Evolutionary conservation across 2,888 invertebrate genomes (phyloP).

Genomic region (Enchytraeus crypticus): DNA sequence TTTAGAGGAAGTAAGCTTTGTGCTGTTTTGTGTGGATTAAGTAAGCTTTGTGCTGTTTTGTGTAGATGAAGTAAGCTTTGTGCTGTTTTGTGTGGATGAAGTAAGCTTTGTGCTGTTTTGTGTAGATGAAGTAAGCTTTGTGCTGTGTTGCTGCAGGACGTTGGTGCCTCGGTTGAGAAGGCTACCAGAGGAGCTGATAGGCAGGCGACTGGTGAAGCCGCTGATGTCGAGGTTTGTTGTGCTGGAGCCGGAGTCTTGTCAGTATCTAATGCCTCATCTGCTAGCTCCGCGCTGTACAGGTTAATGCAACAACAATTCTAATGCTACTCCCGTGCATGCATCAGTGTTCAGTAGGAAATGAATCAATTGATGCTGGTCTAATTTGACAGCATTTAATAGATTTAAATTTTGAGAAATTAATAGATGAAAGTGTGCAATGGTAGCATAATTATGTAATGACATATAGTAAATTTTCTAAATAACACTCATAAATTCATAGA

Average conservation of each 20-base stretch:
- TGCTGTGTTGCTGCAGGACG: neutral
- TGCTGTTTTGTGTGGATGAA: too few relatives aligned
- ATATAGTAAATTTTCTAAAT: too few relatives aligned
- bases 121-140: neutral
- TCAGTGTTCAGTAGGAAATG: neutral
- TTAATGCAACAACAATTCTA: conserved; percentile 35
- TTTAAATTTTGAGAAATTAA: too few relatives aligned
- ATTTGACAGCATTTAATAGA: too few relatives aligned
- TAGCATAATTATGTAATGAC: too few relatives aligned
- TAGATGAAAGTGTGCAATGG: too few relatives aligned
- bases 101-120: too few relatives aligned
- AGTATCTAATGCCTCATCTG: conserved; percentile 60
- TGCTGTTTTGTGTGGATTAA: too few relatives aligned
- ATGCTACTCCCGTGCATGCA: neutral
- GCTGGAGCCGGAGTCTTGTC: conserved; percentile 69
- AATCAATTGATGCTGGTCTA: neutral
- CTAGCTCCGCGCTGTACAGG: conserved; percentile 65
- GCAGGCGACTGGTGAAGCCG: conserved; percentile 67
- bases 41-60: too few relatives aligned
- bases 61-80: too few relatives aligned
- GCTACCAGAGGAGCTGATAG: conserved; percentile 73
- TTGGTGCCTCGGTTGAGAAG: conserved; percentile 55
- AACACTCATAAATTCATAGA: too few relatives aligned
- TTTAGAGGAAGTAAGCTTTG: too few relatives aligned
- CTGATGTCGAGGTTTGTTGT: conserved; percentile 76